These are phyloP conservation scores for Palaemon carinicauda DNA, from an alignment of 1,140 invertebrate genomes.

Conservation along the genomic window DNA sequence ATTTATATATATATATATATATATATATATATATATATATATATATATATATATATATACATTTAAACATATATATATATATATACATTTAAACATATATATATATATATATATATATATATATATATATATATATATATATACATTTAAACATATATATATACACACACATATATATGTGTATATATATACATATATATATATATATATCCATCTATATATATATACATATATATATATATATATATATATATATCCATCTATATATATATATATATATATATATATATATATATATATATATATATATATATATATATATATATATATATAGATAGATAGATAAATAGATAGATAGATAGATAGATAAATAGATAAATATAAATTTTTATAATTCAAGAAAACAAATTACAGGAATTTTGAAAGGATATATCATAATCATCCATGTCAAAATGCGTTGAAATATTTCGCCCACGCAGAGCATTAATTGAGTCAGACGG, in stretches of 20 bases:
- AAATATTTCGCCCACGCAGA: too few relatives aligned
- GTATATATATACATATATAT: slow-evolving; percentile 14
- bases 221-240: slow-evolving; percentile 17
- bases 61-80: slow-evolving; percentile 3
- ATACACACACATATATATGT: slow-evolving; percentile 1
- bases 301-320: slow-evolving; percentile 19
- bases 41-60: not conserved
- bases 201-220: slow-evolving; percentile 11
- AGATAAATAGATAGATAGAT: too few relatives aligned
- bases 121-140: not conserved
- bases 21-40: slow-evolving; percentile 13
- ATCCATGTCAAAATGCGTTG: too few relatives aligned
- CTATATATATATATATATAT: too few relatives aligned
- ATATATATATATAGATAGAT: too few relatives aligned
- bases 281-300: too few relatives aligned
- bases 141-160: slow-evolving; percentile 10
- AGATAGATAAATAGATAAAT: too few relatives aligned
- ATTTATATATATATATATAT: too few relatives aligned
- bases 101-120: not conserved
- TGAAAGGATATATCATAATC: too few relatives aligned
- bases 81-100: not conserved
- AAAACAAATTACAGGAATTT: not conserved
- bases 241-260: too few relatives aligned
- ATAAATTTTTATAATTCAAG: too few relatives aligned
- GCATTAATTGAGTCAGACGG: too few relatives aligned